Percentiles rank a stretch among this genome's conserved stretches.
These are phyloP conservation scores for Tylochromis polylepis DNA, from an alignment of 2,113 vertebrate species.

Conservation along the genomic window DNA sequence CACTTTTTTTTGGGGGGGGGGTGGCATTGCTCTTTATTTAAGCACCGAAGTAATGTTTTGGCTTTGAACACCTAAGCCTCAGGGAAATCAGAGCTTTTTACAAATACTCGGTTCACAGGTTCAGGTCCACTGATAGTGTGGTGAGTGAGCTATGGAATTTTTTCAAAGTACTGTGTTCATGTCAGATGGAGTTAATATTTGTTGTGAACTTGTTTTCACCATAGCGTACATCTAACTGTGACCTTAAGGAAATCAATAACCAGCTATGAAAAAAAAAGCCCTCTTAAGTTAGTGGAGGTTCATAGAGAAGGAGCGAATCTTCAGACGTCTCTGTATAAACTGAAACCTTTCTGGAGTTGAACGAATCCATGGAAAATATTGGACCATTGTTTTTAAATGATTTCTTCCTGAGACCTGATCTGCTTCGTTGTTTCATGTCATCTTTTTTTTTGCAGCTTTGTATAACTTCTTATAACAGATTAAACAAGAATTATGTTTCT, in stretches of 20 bases:
- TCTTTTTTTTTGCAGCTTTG: neutral
- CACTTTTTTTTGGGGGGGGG: conserved; percentile 9
- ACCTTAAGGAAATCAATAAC: neutral
- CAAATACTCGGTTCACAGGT: neutral
- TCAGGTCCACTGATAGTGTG: neutral
- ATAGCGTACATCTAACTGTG: neutral
- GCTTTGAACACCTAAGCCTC: neutral
- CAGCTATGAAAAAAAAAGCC: neutral
- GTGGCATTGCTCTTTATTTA: neutral
- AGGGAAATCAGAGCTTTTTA: neutral
- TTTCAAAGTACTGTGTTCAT: neutral
- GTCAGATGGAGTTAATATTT: neutral
- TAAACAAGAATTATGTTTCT: neutral
- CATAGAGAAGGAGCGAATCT: neutral
- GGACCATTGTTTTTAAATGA: neutral
- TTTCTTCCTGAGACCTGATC: neutral
- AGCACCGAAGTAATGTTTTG: neutral
- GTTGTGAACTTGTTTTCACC: neutral
- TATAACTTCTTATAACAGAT: neutral
- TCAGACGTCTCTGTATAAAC: neutral
- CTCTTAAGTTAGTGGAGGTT: neutral
- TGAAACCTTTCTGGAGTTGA: neutral
- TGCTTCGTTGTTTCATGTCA: neutral
- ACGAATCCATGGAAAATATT: neutral
- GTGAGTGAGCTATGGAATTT: neutral